Base-by-base conservation (phyloP, 1,140 invertebrate species). In the Camponotus pennsylvanicus region DNA sequence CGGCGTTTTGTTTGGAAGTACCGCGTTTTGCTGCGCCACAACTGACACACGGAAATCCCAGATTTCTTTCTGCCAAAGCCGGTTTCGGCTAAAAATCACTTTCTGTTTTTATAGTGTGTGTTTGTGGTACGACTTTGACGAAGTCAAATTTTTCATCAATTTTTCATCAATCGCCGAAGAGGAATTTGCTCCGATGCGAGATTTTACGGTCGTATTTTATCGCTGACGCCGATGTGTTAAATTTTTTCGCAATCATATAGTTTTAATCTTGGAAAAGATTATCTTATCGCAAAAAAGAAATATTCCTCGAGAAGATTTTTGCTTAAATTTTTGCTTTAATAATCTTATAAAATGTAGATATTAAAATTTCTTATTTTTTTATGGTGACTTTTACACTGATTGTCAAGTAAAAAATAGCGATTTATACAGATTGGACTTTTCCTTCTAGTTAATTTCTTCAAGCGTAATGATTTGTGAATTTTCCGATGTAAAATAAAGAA, bases 1-100 rank as follows among this genome's bases (percentile, higher is more conserved):
- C 9, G 49, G 49, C 57, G 49, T 80, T 80, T 70, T 70, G 78
- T 55, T 70, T 57, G 64, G 40, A 71, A 82, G n/a, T 71, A 70
- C 40, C 37, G 21, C 37, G 52, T 71, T 45, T 45, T 1, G 9
- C 59, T 37, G 61, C 34, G 9, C 34, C 49, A 27, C 78, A 18
- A 82, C 13, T 57, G 52, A 37, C 67, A 27, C 67, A 45, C 67
- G 21, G 13, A 70, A 73, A 61, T 45, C 37, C 40, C 27, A 55
- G 2, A 13, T 11, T 11, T 27, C 37, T 67, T 70, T 59, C 18
- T 7, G 52, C n/a, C 8, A 32, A 8, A 77, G 57, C 57, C 42
- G 63, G 45, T 79, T 77, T 59, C 27, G 52, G 49, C 52, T n/a
- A 67, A 55, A 13, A 55, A 40, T 55, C 34, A 42, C 13, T 13